These are phyloP conservation scores for Indri indri DNA, from an alignment of 2,113 vertebrate genomes.

Conservation along the genomic window DNA sequence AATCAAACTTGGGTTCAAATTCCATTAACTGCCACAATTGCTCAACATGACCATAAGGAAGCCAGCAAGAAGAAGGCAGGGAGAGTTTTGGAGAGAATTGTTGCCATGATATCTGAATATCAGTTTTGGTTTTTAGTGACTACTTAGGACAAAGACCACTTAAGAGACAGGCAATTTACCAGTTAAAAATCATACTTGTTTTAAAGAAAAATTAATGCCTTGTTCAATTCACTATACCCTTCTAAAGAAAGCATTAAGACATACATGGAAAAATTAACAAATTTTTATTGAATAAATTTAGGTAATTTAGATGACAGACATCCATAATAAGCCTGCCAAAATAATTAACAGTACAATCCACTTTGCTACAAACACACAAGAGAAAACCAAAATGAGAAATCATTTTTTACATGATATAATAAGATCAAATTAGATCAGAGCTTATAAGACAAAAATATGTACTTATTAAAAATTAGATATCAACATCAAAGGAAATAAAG, in stretches of 20 bases:
- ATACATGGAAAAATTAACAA: not conserved
- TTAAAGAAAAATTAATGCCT: not conserved
- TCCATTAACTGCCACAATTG: no score
- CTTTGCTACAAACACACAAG: not conserved
- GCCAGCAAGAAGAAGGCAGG: not conserved
- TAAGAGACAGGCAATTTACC: not conserved
- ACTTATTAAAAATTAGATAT: conserved; percentile 45
- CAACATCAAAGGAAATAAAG: conserved; percentile 35
- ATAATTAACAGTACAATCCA: conserved; percentile 27
- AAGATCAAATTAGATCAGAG: conserved; percentile 49
- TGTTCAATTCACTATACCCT: not conserved
- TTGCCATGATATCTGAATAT: not conserved
- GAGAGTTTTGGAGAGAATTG: not conserved
- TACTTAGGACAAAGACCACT: not conserved
- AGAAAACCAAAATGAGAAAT: conserved; percentile 8
- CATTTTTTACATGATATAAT: not conserved
- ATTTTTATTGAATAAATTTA: not conserved
- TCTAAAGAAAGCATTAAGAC: conserved; percentile 1
- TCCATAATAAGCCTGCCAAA: not conserved
- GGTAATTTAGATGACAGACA: not conserved
- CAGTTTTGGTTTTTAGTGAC: not conserved
- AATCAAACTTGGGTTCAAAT: no score
- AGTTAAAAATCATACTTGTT: not conserved
- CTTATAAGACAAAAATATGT: conserved; percentile 10
- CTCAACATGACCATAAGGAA: not conserved